Evolutionary conservation across 2,888 invertebrate species (phyloP).

Genomic region (Ischnus inquisitorius): DNA sequence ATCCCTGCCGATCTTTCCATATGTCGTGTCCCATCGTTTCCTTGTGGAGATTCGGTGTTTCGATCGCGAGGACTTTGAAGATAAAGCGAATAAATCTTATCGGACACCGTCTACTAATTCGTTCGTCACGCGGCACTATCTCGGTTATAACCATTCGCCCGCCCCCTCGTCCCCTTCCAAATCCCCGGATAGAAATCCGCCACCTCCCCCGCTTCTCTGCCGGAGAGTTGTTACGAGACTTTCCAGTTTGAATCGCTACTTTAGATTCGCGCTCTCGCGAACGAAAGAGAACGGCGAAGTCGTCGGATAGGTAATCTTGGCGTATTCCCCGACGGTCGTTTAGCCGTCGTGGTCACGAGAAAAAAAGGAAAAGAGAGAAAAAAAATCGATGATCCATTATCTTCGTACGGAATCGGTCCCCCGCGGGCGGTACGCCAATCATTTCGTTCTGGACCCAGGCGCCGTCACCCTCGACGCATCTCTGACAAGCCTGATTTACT

Average conservation of each 20-base stretch:
- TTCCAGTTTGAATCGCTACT: slow-evolving; percentile 51
- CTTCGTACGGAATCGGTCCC: slow-evolving; percentile 70
- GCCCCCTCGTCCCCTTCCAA: slow-evolving; percentile 41
- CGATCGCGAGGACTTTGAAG: neutral
- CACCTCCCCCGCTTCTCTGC: neutral
- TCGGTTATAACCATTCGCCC: slow-evolving; percentile 58
- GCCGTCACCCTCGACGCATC: slow-evolving; percentile 71
- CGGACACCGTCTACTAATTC: slow-evolving; percentile 59
- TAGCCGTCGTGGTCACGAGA: slow-evolving; percentile 68
- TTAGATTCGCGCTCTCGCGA: slow-evolving; percentile 27
- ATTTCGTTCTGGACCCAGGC: slow-evolving; percentile 73
- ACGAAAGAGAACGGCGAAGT: slow-evolving; percentile 28
- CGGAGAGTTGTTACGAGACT: slow-evolving; percentile 28
- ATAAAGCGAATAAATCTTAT: slow-evolving; percentile 40
- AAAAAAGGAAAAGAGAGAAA: slow-evolving; percentile 68
- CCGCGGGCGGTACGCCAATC: slow-evolving; percentile 73
- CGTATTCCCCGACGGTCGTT: slow-evolving; percentile 69
- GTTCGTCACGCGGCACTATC: slow-evolving; percentile 61
- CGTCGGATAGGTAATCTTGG: slow-evolving; percentile 56
- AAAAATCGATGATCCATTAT: slow-evolving; percentile 72
- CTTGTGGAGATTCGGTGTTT: slow-evolving; percentile 18
- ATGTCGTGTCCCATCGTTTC: slow-evolving; percentile 40
- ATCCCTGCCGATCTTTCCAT: slow-evolving; percentile 46
- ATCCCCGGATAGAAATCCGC: slow-evolving; percentile 48
- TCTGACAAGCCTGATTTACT: slow-evolving; percentile 75